phyloP scores from a whole-genome alignment of 2,797 vertebrate genomes.

The Emys orbicularis region DNA sequence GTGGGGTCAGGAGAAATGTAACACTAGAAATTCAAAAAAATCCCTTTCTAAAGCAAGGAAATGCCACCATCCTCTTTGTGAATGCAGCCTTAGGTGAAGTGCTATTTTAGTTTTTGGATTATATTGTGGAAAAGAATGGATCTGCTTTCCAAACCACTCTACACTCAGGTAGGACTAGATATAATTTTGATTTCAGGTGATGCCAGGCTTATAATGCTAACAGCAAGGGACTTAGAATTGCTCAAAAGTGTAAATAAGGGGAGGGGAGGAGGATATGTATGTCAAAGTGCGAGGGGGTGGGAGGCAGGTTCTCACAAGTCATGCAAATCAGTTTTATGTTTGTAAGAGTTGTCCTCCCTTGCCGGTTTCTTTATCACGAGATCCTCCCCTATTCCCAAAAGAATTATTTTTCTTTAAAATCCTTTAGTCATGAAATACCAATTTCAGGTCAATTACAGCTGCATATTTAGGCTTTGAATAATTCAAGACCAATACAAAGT shows the following conservation, averaged over 20 bases:
- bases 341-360: not conserved
- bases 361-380: not conserved
- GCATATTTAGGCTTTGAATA: not conserved
- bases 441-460: not conserved
- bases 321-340: not conserved
- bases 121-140: not conserved
- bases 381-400: not conserved
- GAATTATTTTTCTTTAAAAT: not conserved
- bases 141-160: not conserved
- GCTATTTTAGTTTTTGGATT: not conserved
- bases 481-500: not conserved
- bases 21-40: conserved; percentile 18
- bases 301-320: not conserved
- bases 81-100: conserved; percentile 7
- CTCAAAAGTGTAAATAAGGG: not conserved
- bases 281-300: not conserved
- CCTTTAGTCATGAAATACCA: not conserved
- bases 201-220: not conserved
- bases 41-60: conserved; percentile 19
- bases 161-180: not conserved
- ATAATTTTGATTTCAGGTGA: not conserved
- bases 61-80: not conserved
- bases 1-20: not conserved
- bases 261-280: not conserved
- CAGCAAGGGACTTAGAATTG: not conserved